phyloP scores from a whole-genome alignment of 2,888 invertebrate species.

The Spisula subtruncata region DNA sequence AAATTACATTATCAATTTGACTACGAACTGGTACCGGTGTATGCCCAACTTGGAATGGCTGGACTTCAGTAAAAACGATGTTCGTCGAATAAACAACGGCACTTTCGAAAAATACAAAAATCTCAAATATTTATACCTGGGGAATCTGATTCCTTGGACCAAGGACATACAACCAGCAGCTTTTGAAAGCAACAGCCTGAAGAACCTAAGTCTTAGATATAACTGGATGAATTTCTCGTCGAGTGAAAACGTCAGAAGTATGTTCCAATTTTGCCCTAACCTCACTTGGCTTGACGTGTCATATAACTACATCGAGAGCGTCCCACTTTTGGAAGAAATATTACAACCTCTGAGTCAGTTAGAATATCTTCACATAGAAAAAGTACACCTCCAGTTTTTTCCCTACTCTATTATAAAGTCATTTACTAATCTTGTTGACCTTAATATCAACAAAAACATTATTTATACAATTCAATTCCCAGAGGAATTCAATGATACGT shows the following conservation, averaged over 20 bases:
- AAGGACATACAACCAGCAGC: slow-evolving; percentile 18
- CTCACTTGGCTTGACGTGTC: slow-evolving; percentile 23
- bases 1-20: slow-evolving; percentile 5
- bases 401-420: slow-evolving; percentile 6
- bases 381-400: slow-evolving; percentile 5
- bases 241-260: neutral
- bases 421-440: slow-evolving; percentile 27
- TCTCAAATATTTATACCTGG: neutral
- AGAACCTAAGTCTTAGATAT: neutral
- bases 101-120: slow-evolving; percentile 9
- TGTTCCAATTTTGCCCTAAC: slow-evolving; percentile 46
- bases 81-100: slow-evolving; percentile 4
- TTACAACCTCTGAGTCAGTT: slow-evolving; percentile 41
- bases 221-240: slow-evolving; percentile 30
- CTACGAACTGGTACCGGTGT: neutral
- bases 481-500: neutral
- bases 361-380: slow-evolving; percentile 22
- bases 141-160: slow-evolving; percentile 24
- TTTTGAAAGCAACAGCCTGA: neutral
- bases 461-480: slow-evolving; percentile 7
- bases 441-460: slow-evolving; percentile 43
- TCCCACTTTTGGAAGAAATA: neutral
- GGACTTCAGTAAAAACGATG: slow-evolving; percentile 34
- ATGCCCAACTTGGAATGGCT: neutral
- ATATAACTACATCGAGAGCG: slow-evolving; percentile 27